A percentile compares a stretch with the other conserved stretches of the same genome.
Conservation (phyloP, 2,888 invertebrate genomes). For the Hylaea fasciaria region DNA sequence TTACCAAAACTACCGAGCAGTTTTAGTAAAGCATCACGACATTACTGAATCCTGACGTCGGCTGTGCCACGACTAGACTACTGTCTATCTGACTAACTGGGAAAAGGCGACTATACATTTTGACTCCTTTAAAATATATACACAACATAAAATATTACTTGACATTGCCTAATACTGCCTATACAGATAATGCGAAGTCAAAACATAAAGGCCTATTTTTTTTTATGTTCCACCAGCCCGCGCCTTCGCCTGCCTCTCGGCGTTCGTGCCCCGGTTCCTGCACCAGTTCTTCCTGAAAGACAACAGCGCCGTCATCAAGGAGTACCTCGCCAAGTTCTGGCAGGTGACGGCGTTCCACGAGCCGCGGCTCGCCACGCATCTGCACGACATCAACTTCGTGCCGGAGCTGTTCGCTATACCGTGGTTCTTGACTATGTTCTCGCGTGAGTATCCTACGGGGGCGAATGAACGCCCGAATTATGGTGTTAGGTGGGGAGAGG, state of each 20-base stretch:
- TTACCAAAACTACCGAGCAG: background rate
- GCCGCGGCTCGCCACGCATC: constrained; percentile 94
- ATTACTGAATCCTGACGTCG: too few relatives aligned
- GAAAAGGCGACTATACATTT: too few relatives aligned
- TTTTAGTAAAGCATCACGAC: background rate
- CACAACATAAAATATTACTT: too few relatives aligned
- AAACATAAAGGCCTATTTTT: too few relatives aligned
- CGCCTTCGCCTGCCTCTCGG: constrained; percentile 97
- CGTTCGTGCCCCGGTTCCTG: constrained; percentile 98
- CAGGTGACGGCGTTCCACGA: constrained; percentile 98
- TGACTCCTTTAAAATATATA: too few relatives aligned
- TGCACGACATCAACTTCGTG: constrained; percentile 96
- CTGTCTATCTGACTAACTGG: too few relatives aligned
- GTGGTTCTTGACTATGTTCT: constrained; percentile 99
- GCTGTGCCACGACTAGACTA: too few relatives aligned
- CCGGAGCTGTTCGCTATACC: constrained; percentile 99
- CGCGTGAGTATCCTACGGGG: constrained; percentile 90
- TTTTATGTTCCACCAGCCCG: constrained; percentile 87
- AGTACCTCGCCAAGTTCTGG: constrained; percentile 98
- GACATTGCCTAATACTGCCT: too few relatives aligned
- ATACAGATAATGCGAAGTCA: too few relatives aligned
- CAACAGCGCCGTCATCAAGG: constrained; percentile 98
- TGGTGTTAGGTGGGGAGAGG: too few relatives aligned
- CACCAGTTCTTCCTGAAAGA: constrained; percentile 99
- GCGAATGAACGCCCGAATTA: too few relatives aligned